Evolutionary conservation across 2,888 invertebrate genomes (phyloP), one percentile per base, ranked within the genome.

Genomic region (Calephelis perditalis): DNA sequence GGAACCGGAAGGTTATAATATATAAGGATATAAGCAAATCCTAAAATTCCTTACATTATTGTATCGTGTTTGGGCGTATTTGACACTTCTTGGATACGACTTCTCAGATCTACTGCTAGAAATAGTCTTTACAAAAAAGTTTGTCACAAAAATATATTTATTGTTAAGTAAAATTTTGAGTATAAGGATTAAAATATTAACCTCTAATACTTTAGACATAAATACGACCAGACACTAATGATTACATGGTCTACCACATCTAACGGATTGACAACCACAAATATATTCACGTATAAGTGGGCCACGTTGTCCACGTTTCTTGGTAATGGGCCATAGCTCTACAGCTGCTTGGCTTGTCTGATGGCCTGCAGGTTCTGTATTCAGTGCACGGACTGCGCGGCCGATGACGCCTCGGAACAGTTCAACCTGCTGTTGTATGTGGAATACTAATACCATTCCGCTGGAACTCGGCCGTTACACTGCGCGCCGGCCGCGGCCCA

Each of bases 381-480:
- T 86, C 88, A 73, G 71, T 70, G 75, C 88, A 87, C 88, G 86
- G 58, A 72, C 67, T 67, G 68, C 66, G 79, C 82, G 87, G 85
- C 71, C 88, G 84, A 79, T 86, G 89, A 89, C 89, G 86, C 82
- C 82, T 82, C 81, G 75, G 79, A 75, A 76, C 81, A 76, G 81
- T 83, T 78, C 82, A 81, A 76, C 77, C 77, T 75, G 79, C 78
- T 77, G 81, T 78, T 79, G 77, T 75, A 75, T 72, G 72, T 73
- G 70, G 89, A 84, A 90, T 90, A 88, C 84, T 86, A 90, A 90
- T 90, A 45, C 77, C 75, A 81, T 84, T 84, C 81, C 85, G 71
- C 73, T 70, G 73, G 70, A 79, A 76, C 74, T 76, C 71, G 74
- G 73, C 74, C 74, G 73, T 8, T 71, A 78, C 73, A 73, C 67